Evolutionary conservation across 2,113 vertebrate genomes (phyloP).

Genomic region (Tachysurus vachellii): DNA sequence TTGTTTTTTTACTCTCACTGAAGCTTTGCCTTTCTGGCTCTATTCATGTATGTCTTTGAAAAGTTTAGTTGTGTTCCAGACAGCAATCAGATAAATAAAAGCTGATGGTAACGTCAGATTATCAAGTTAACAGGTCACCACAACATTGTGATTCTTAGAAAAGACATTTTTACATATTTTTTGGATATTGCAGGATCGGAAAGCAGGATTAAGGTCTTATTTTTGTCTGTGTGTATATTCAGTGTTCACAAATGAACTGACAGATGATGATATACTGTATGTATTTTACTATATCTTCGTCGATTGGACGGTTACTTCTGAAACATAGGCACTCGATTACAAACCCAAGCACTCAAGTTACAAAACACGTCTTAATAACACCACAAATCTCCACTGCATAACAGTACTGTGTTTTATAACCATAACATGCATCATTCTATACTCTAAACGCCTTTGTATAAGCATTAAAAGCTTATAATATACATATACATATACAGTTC

Average conservation of each 20-base stretch:
- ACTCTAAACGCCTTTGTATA: not conserved
- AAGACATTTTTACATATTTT: not conserved
- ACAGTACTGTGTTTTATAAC: not conserved
- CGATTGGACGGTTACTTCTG: not conserved
- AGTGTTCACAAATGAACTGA: not conserved
- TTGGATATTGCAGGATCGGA: not conserved
- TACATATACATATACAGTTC: not conserved
- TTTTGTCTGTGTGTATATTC: not conserved
- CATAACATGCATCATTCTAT: not conserved
- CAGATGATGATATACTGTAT: not conserved
- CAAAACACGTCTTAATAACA: not conserved
- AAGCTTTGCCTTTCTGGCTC: not conserved
- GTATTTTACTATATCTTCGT: not conserved
- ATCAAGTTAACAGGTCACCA: not conserved
- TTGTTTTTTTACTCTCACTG: not conserved
- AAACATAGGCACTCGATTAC: not conserved
- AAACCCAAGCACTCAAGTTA: not conserved
- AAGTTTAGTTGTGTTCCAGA: not conserved
- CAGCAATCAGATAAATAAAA: not conserved
- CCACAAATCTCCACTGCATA: not conserved
- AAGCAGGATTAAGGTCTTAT: not conserved
- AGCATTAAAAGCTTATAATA: not conserved
- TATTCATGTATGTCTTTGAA: not conserved
- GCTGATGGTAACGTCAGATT: not conserved
- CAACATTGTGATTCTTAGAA: not conserved